These are phyloP conservation scores for Ephydatia muelleri DNA, from an alignment of 37 sponge, comb jelly and placozoan genomes.

Conservation along the genomic window DNA sequence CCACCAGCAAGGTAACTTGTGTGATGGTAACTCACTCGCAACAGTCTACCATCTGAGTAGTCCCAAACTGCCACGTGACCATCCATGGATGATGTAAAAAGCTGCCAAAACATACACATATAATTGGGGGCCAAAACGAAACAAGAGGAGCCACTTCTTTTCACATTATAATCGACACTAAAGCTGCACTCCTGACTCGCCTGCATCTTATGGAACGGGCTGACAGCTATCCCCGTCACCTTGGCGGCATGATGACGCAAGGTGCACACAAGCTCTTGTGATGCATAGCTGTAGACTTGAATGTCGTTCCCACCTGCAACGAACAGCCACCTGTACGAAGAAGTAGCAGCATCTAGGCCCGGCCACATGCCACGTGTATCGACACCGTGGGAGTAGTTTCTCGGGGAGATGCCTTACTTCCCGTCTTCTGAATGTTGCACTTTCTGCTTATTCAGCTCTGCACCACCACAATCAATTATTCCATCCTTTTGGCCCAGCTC, in stretches of 20 bases:
- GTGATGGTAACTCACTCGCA: constrained; percentile 40
- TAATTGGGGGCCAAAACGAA: too few relatives aligned
- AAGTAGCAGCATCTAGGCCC: too few relatives aligned
- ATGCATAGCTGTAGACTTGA: constrained; percentile 49
- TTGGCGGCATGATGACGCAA: constrained; percentile 35
- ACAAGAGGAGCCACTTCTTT: background rate
- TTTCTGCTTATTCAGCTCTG: constrained; percentile 23
- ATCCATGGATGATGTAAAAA: constrained; percentile 68
- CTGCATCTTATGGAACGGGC: constrained; percentile 51
- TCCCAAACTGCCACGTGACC: constrained; percentile 75
- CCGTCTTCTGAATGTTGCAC: constrained; percentile 46
- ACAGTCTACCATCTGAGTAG: constrained; percentile 56
- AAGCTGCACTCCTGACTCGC: constrained; percentile 3
- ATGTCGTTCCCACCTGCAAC: constrained; percentile 45
- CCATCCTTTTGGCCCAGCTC: background rate
- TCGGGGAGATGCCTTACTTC: constrained; percentile 40
- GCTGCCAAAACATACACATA: too few relatives aligned
- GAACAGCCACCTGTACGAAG: constrained; percentile 53
- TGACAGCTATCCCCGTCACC: constrained; percentile 47
- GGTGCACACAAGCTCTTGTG: constrained; percentile 39
- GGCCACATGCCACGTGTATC: constrained; percentile 2
- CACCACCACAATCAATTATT: background rate
- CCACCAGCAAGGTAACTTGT: background rate
- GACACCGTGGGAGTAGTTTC: background rate
- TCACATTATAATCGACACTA: background rate